Evolutionary conservation across 1,140 invertebrate genomes (phyloP).

Genomic region (Heliconius hewitsoni): DNA sequence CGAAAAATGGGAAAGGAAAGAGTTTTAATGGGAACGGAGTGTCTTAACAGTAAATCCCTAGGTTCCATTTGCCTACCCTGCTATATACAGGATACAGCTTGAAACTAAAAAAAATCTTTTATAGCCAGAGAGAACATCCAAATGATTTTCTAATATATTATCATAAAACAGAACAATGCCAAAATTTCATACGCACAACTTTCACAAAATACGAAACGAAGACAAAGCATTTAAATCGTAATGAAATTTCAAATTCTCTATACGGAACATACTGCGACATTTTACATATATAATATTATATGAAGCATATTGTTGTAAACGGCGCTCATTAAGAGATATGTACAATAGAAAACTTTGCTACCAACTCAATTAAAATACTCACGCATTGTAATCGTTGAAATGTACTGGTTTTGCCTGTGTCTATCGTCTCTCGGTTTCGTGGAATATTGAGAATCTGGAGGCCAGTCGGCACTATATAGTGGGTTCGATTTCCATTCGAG

Average conservation of each 20-base stretch:
- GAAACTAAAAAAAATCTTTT: no score
- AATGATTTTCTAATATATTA: no score
- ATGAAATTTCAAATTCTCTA: constrained; percentile 2
- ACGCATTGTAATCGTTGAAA: neutral
- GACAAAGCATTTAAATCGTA: neutral
- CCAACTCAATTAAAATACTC: neutral
- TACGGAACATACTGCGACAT: neutral
- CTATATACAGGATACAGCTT: no score
- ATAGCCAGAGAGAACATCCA: no score
- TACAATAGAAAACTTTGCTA: neutral
- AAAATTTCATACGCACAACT: neutral
- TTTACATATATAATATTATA: neutral
- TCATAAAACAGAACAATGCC: no score
- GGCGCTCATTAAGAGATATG: neutral
- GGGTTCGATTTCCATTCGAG: no score
- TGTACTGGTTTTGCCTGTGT: no score
- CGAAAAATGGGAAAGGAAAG: neutral
- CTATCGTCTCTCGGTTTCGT: no score
- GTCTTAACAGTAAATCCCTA: neutral
- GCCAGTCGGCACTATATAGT: no score
- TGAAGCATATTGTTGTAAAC: neutral
- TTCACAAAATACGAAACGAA: neutral
- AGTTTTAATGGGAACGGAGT: neutral
- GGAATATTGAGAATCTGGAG: no score
- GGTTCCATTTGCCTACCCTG: no score